phyloP scores from a whole-genome alignment of 2,888 invertebrate genomes.

The Aethes cnicana region DNA sequence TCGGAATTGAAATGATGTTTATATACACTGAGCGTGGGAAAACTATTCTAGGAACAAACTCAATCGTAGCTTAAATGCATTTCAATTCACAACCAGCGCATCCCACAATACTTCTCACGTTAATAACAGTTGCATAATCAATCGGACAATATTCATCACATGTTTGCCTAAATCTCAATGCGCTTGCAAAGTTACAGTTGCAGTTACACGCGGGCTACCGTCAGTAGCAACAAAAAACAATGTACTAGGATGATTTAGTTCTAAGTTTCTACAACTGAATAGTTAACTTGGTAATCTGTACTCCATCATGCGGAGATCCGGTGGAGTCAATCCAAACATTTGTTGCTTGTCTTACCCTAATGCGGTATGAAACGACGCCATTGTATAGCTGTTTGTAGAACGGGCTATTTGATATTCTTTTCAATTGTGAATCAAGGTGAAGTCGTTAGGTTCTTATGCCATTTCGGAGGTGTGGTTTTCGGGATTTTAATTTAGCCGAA shows the following conservation, averaged over 20 bases:
- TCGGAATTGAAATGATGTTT: too few species aligned
- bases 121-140: slow-evolving; percentile 26
- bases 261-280: too few species aligned
- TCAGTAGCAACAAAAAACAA: too few species aligned
- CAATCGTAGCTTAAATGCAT: neutral
- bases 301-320: too few species aligned
- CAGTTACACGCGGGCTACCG: neutral
- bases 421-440: slow-evolving; percentile 10
- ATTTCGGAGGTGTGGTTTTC: too few species aligned
- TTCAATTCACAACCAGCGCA: neutral
- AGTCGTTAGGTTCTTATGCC: slow-evolving; percentile 12
- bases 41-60: neutral
- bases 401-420: slow-evolving; percentile 27
- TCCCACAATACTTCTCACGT: slow-evolving; percentile 22
- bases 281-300: too few species aligned
- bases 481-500: too few species aligned
- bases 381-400: slow-evolving; percentile 18
- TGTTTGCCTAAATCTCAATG: neutral
- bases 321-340: slow-evolving; percentile 26
- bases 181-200: neutral
- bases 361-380: slow-evolving; percentile 28
- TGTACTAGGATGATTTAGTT: too few species aligned
- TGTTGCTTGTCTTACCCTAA: slow-evolving; percentile 22
- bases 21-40: too few species aligned
- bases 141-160: slow-evolving; percentile 3